Evolutionary conservation across 2,888 invertebrate genomes (phyloP).

Genomic region (Odiellus spinosus): DNA sequence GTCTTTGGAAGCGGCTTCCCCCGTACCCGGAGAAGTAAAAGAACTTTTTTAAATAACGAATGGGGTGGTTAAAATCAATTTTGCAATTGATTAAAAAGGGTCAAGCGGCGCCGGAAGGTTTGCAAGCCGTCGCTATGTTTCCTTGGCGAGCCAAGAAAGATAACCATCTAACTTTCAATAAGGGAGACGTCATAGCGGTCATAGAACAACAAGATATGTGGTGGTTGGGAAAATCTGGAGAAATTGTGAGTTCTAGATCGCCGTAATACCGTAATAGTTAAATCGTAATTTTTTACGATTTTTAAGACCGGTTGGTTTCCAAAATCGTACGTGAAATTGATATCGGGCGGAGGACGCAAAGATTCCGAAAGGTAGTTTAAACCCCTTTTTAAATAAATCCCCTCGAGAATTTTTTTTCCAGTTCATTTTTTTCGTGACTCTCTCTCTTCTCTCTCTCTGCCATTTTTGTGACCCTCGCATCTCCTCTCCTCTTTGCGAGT

Average conservation of each 20-base stretch:
- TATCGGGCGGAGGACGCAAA: slow-evolving; percentile 21
- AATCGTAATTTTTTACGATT: too few species aligned
- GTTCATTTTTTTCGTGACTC: not conserved
- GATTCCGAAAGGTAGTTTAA: slow-evolving; percentile 1
- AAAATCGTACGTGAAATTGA: slow-evolving; percentile 39
- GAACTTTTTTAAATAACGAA: not conserved
- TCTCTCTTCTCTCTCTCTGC: too few species aligned
- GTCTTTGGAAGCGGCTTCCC: slow-evolving; percentile 21
- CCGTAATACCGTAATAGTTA: too few species aligned
- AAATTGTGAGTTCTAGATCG: slow-evolving; percentile 26
- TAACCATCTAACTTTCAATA: slow-evolving; percentile 43
- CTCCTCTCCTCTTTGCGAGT: too few species aligned
- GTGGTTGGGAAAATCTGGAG: slow-evolving; percentile 43
- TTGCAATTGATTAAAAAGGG: slow-evolving; percentile 20
- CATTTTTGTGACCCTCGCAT: too few species aligned
- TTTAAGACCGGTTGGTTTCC: slow-evolving; percentile 42
- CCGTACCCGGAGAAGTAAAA: slow-evolving; percentile 27
- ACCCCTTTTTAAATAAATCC: not conserved
- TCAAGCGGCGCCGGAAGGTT: slow-evolving; percentile 29
- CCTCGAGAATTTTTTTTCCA: not conserved
- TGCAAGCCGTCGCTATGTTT: slow-evolving; percentile 38
- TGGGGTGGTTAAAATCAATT: not conserved
- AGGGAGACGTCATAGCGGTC: slow-evolving; percentile 43
- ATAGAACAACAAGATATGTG: slow-evolving; percentile 45
- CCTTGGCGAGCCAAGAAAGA: slow-evolving; percentile 43